A percentile compares a stretch with the other conserved stretches of the same genome.
Conservation (phyloP, 2,888 invertebrate species). For the Amblyjoppa fuscipennis region DNA sequence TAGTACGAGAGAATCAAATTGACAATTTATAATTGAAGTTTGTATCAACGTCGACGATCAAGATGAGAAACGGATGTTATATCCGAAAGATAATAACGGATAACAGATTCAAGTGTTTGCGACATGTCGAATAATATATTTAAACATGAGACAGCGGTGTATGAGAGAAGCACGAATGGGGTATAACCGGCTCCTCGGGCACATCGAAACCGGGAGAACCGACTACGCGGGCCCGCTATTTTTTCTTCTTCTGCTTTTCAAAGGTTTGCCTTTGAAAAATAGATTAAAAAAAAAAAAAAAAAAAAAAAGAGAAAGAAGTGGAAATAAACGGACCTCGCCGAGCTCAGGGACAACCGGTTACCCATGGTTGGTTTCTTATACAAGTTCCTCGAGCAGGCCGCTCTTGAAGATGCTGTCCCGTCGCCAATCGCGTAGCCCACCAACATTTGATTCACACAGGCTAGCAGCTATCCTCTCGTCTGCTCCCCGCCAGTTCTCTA, state of each 20-base stretch:
- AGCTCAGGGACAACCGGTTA: conserved; percentile 84
- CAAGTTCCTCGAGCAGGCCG: conserved; percentile 81
- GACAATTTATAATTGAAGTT: background rate
- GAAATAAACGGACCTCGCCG: conserved; percentile 83
- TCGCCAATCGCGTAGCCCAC: conserved; percentile 18
- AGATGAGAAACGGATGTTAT: conserved; percentile 1
- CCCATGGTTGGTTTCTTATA: conserved; percentile 83
- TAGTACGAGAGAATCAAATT: background rate
- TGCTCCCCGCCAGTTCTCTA: background rate
- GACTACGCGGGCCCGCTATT: conserved; percentile 28
- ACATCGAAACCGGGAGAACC: conserved; percentile 46
- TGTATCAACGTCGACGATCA: background rate
- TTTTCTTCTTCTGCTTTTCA: conserved; percentile 71
- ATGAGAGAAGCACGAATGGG: background rate
- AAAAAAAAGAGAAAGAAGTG: conserved; percentile 78
- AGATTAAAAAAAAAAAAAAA: conserved; percentile 71
- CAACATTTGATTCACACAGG: background rate
- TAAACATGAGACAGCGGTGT: background rate
- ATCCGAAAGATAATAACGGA: background rate
- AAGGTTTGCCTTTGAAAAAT: conserved; percentile 80
- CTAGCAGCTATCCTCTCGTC: background rate
- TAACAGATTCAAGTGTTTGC: background rate
- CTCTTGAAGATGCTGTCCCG: conserved; percentile 66
- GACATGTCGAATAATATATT: conserved; percentile 5
- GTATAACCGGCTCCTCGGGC: conserved; percentile 55